phyloP scores from a whole-genome alignment of 2,797 vertebrate genomes.

The Argentina silus region DNA sequence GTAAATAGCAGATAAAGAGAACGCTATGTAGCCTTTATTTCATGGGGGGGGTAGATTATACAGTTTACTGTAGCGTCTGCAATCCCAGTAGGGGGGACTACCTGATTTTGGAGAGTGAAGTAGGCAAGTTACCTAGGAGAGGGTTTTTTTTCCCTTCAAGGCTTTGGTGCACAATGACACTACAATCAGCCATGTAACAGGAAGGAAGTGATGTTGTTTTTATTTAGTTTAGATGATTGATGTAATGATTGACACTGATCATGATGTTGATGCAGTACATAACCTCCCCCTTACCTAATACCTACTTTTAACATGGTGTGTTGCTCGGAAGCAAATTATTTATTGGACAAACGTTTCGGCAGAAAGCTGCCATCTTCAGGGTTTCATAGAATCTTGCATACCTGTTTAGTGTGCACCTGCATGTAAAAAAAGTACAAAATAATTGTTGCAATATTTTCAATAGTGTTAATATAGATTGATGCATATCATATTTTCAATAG shows the following conservation, averaged over 20 bases:
- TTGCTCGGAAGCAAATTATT: no score
- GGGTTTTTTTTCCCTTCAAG: neutral
- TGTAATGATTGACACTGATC: no score
- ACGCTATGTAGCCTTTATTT: neutral
- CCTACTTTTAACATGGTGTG: no score
- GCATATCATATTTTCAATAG: slow-evolving; percentile 34
- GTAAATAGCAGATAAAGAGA: neutral
- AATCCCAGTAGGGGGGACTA: neutral
- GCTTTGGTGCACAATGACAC: neutral
- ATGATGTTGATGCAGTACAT: no score
- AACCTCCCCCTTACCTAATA: no score
- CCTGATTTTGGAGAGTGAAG: neutral
- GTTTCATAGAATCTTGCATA: neutral
- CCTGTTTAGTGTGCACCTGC: neutral
- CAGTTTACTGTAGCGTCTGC: neutral
- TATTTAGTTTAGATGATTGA: neutral
- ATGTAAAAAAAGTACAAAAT: neutral
- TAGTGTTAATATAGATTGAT: neutral
- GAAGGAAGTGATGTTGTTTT: neutral
- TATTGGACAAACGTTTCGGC: no score
- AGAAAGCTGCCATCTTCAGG: no score
- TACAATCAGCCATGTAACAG: neutral
- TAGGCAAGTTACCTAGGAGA: slow-evolving; percentile 4
- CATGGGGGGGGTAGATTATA: no score
- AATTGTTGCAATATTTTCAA: neutral